Evolutionary conservation across 2,113 vertebrate genomes (phyloP).

Genomic region (Perca flavescens): DNA sequence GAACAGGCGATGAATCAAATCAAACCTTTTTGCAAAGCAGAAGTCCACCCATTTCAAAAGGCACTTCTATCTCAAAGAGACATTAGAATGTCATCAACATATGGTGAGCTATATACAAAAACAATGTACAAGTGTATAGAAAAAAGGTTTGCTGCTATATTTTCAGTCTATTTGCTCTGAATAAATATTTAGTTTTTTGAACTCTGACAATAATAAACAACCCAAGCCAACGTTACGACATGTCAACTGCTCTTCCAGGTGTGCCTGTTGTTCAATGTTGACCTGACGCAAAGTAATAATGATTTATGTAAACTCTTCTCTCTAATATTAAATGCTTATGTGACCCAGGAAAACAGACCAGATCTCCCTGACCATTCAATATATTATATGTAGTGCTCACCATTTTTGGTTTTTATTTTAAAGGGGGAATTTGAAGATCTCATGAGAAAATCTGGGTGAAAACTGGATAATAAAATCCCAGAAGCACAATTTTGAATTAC

Average conservation of each 20-base stretch:
- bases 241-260: constrained; percentile 6
- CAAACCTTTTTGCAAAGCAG: constrained; percentile 24
- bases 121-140: constrained; percentile 71
- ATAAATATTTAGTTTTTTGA: constrained; percentile 75
- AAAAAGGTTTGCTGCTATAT: constrained; percentile 34
- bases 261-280: constrained; percentile 7
- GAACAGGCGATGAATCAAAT: constrained; percentile 22
- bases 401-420: neutral
- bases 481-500: neutral
- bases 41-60: constrained; percentile 49
- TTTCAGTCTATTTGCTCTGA: constrained; percentile 57
- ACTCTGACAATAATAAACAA: constrained; percentile 32
- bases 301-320: constrained; percentile 19
- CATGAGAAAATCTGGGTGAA: neutral
- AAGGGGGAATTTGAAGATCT: neutral
- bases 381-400: constrained; percentile 1
- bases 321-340: constrained; percentile 17
- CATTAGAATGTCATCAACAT: constrained; percentile 41
- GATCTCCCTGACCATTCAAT: constrained; percentile 4
- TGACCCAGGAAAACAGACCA: constrained; percentile 12
- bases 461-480: neutral
- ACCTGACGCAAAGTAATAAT: neutral
- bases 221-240: neutral
- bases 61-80: constrained; percentile 49
- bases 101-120: constrained; percentile 70